These are phyloP conservation scores for Crenuchus spilurus DNA, from an alignment of 2,797 vertebrate species.

Conservation along the genomic window DNA sequence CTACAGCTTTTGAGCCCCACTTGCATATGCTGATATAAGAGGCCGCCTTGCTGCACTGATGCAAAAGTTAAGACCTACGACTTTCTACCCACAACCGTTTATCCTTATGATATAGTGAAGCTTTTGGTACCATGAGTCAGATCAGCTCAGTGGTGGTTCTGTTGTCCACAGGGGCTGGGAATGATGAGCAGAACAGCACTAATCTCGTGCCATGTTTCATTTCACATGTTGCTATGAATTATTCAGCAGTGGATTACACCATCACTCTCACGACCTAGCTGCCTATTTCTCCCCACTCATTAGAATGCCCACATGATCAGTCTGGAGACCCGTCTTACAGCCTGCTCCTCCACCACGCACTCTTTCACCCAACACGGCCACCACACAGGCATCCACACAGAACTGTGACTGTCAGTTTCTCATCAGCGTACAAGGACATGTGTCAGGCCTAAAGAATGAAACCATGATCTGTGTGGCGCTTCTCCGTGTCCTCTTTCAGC, in stretches of 20 bases:
- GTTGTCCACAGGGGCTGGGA: slow-evolving; percentile 40
- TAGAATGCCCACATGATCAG: slow-evolving; percentile 50
- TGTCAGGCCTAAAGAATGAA: not conserved
- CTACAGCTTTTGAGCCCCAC: too few species aligned
- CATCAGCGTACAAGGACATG: not conserved
- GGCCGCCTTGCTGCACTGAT: not conserved
- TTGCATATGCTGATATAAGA: not conserved
- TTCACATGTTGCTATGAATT: slow-evolving; percentile 61
- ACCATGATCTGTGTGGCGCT: not conserved
- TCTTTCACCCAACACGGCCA: slow-evolving; percentile 2
- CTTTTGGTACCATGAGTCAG: slow-evolving; percentile 28
- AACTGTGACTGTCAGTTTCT: not conserved
- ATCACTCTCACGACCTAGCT: slow-evolving; percentile 52
- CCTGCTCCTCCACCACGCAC: slow-evolving; percentile 6
- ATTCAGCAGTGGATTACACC: slow-evolving; percentile 57
- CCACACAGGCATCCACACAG: not conserved
- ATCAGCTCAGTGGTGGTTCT: slow-evolving; percentile 41
- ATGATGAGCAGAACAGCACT: slow-evolving; percentile 45
- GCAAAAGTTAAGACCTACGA: not conserved
- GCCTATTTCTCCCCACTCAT: slow-evolving; percentile 50
- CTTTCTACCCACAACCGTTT: slow-evolving; percentile 16
- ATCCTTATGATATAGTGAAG: slow-evolving; percentile 29
- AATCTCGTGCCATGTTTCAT: slow-evolving; percentile 58
- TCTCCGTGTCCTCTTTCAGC: not conserved
- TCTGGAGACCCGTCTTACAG: slow-evolving; percentile 39